phyloP scores from a whole-genome alignment of 2,888 invertebrate genomes.

The Amorpha juglandis region DNA sequence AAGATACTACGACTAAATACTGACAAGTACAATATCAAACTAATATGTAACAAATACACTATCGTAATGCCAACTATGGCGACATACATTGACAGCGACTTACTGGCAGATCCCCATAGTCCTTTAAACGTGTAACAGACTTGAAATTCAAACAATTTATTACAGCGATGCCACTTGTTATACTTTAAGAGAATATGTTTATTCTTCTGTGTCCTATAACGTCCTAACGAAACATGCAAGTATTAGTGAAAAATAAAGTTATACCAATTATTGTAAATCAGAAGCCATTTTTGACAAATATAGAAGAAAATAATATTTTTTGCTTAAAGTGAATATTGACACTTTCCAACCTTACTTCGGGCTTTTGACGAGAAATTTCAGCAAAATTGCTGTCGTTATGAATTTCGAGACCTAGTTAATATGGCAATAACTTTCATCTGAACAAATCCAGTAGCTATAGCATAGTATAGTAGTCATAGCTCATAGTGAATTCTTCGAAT shows the following conservation, averaged over 20 bases:
- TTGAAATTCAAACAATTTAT: constrained; percentile 58
- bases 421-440: no score
- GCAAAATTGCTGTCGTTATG: no score
- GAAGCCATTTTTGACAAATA: not conserved
- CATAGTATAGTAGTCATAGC: no score
- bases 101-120: constrained; percentile 69
- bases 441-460: no score
- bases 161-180: constrained; percentile 4
- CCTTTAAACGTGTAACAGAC: constrained; percentile 75
- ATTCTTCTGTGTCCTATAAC: constrained; percentile 6
- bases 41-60: constrained; percentile 32
- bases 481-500: no score
- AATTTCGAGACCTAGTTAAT: no score
- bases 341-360: no score
- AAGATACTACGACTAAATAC: not conserved
- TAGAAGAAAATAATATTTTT: not conserved
- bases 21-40: not conserved
- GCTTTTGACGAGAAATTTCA: no score
- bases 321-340: no score
- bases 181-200: not conserved
- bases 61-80: constrained; percentile 22
- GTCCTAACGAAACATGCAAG: constrained; percentile 9
- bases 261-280: not conserved
- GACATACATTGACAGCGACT: constrained; percentile 46
- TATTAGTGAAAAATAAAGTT: constrained; percentile 17